Evolutionary conservation across 2,797 vertebrate genomes (phyloP), one percentile per base, ranked within the genome.

Genomic region (Pagetopsis macropterus): DNA sequence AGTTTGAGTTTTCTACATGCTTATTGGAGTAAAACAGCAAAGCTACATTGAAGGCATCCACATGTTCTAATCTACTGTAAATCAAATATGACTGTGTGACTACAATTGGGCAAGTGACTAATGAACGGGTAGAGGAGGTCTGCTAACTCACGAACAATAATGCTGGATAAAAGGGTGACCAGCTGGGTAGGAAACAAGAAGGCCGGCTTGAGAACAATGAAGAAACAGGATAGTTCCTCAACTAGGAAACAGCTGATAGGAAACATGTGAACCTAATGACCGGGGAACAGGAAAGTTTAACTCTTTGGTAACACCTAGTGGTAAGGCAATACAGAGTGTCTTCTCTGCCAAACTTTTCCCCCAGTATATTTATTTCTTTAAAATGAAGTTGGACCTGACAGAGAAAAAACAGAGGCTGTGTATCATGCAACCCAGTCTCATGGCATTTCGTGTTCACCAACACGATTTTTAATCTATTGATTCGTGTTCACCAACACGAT

Each of bases 141-240:
- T 23, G 49, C 46, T n/a, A 23, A 72, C 31, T 33, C 55, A 62
- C 55, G 66, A 83, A 68, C 21, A 75, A 75, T 78, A 83, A 87
- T 62, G 41, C 76, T 84, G 54, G 66, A 82, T 69, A 79, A 73
- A 80, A 78, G 72, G 72, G 86, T 46, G 70, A 62, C 27, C 81
- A 77, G 78, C 60, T 76, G 84, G 56, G 19, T 14, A 37, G 82
- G 65, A 87, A 87, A 76, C 40, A 66, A 67, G 58, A 51, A 45
- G 40, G 55, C 62, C 56, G 76, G 66, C 33, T 55, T 71, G 50
- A 70, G 79, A 88, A 91, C 90, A 91, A 91, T 90, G 70, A 72
- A 52, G 74, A 40, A 84, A 84, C 87, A 69, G 86, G 79, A 87
- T 72, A 76, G 82, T 46, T 75, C 43, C 55, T 75, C 49, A 51